Percentiles rank a stretch among this genome's conserved stretches.
Evolutionary conservation across 2,113 vertebrate species (phyloP).

Genomic region (Microcebus jonahi): DNA sequence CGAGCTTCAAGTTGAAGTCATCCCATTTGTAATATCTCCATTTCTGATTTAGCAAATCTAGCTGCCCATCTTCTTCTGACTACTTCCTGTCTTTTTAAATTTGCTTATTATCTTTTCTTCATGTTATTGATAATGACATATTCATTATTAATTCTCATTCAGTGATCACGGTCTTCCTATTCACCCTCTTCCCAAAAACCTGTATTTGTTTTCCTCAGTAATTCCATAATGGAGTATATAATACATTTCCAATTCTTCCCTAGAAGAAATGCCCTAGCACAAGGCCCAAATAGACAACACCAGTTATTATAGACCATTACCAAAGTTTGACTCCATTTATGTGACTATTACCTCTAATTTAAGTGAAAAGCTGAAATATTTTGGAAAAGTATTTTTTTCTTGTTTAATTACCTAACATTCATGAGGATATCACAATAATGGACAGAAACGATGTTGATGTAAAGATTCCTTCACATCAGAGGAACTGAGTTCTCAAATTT

Average conservation of each 20-base stretch:
- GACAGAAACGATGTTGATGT: not conserved
- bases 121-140: not conserved
- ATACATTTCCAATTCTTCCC: not conserved
- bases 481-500: not conserved
- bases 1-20: not conserved
- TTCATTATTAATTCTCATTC: not conserved
- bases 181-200: not conserved
- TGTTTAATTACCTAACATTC: not conserved
- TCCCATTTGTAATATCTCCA: not conserved
- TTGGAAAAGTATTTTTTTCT: not conserved
- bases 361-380: not conserved
- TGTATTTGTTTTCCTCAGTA: not conserved
- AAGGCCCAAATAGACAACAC: not conserved
- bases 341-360: not conserved
- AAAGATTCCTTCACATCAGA: not conserved
- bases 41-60: not conserved
- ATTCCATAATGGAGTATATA: not conserved
- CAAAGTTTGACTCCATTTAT: not conserved
- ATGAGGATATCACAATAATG: not conserved
- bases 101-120: not conserved
- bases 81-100: not conserved
- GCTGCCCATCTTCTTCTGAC: not conserved
- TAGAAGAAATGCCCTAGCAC: not conserved
- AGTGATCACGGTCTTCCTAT: not conserved
- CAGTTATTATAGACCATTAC: not conserved